Base-by-base conservation (phyloP, 2,888 invertebrate species). In the Mallateleia sp. region DNA sequence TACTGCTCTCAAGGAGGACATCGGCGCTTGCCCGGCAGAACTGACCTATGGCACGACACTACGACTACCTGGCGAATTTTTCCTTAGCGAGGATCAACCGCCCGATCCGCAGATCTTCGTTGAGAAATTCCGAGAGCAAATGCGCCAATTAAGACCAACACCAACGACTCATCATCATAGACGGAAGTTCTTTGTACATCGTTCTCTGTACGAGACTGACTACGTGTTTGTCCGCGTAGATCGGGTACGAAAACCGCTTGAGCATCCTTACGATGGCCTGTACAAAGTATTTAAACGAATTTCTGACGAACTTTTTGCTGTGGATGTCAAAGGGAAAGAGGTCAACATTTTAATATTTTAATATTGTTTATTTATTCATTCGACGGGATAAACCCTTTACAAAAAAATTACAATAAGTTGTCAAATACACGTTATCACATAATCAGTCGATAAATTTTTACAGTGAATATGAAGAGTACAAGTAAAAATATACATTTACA, bases 1-100 rank as follows among this genome's bases (percentile, higher is more conserved):
- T 1, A 22, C 72, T 2, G 52, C 56, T 28, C 62, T 47, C 25
- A 78, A 71, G 34, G 78, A 77, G n/a, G 84, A 84, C 34, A 45
- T 77, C 0, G 24, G 67, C 5, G 52, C 66, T n/a, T 60, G 64
- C 15, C 6, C 69, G 11, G 77, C 77, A 3, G 84, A 71, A n/a
- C 34, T 77, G 15, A 24, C 75, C 0, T 74, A 81, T 34, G 71
- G 84, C 0, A 42, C 62, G 14, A 28, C 75, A 2, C 50, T 87
- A 1, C 28, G 62, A 28, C 1, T 87, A 9, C 82, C 82, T 0
- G 82, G 78, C 0, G 72, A 82, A 24, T 87, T 87, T 18, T 78
- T 83, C 15, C 7, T 47, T 8, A 75, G 83, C 18, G 83, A 81
- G 24, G 72, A 79, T 9, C 14, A 34, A 15, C 24, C 62, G 0